Evolutionary conservation across 2,888 invertebrate species (phyloP).

Genomic region (Oligia strigilis): DNA sequence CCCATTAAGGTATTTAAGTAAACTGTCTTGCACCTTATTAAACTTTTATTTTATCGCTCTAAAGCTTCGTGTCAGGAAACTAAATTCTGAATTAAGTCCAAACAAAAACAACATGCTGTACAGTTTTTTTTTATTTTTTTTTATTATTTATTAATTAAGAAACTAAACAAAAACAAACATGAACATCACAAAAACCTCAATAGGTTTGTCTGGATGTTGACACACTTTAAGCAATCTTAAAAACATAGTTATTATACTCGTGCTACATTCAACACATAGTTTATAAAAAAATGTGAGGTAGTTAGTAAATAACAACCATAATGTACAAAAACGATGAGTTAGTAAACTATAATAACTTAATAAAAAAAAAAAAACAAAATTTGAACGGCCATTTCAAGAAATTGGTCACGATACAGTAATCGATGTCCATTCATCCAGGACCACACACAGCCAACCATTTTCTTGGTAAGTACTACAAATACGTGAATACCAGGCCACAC

Average conservation of each 20-base stretch:
- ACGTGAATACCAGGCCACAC: not conserved
- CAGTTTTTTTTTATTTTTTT: too few species aligned
- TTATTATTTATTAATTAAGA: too few species aligned
- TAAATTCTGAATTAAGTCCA: not conserved
- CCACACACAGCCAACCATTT: not conserved
- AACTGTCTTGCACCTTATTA: not conserved
- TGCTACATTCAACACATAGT: too few species aligned
- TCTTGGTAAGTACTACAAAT: not conserved
- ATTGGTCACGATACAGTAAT: not conserved
- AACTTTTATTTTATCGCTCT: not conserved
- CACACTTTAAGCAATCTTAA: too few species aligned
- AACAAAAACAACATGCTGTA: not conserved
- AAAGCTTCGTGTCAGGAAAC: not conserved
- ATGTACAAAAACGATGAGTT: too few species aligned
- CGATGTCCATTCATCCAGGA: not conserved
- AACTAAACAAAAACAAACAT: too few species aligned
- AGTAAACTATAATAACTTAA: too few species aligned
- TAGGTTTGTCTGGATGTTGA: too few species aligned
- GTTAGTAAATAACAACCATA: too few species aligned
- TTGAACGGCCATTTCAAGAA: not conserved
- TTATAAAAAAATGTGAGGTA: too few species aligned
- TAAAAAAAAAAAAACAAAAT: not conserved
- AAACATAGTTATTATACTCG: too few species aligned
- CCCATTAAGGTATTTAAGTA: not conserved
- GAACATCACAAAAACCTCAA: too few species aligned